phyloP scores from a whole-genome alignment of 1,140 invertebrate species.

The Globodera ellingtonae region DNA sequence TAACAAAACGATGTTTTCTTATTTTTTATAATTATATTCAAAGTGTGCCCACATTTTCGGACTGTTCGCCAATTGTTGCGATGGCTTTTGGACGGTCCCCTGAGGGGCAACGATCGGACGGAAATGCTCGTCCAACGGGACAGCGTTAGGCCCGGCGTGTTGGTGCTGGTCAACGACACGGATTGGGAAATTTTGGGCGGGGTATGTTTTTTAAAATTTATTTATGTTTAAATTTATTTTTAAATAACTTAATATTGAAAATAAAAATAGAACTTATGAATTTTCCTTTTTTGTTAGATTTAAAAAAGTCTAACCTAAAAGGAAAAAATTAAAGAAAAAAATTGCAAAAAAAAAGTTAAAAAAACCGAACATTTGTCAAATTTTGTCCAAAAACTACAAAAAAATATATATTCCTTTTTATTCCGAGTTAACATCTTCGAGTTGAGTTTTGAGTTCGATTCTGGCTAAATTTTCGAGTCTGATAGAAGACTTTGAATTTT shows the following conservation, averaged over 20 bases:
- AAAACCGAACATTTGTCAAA: constrained; percentile 30
- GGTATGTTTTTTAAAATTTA: constrained; percentile 13
- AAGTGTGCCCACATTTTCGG: background rate
- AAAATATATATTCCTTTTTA: background rate
- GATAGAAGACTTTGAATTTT: no score
- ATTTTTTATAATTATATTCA: background rate
- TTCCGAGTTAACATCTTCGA: background rate
- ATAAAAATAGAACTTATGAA: background rate
- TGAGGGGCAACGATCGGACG: constrained; percentile 27
- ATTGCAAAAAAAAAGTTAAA: no score
- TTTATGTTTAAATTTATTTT: no score
- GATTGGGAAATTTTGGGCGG: constrained; percentile 68
- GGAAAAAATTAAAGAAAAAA: no score
- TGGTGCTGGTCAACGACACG: constrained; percentile 68
- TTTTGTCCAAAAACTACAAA: constrained; percentile 30
- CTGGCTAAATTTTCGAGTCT: no score
- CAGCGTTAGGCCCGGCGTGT: constrained; percentile 68
- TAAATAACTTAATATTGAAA: background rate
- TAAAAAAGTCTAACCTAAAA: no score
- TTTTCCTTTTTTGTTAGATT: background rate
- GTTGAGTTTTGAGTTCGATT: no score
- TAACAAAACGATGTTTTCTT: no score
- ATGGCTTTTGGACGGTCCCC: constrained; percentile 13
- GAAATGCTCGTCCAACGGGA: constrained; percentile 64
- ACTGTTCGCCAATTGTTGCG: background rate